Evolutionary conservation across 2,113 vertebrate genomes (phyloP), one percentile per base, ranked within the genome.

Genomic region (Lonchura striata): DNA sequence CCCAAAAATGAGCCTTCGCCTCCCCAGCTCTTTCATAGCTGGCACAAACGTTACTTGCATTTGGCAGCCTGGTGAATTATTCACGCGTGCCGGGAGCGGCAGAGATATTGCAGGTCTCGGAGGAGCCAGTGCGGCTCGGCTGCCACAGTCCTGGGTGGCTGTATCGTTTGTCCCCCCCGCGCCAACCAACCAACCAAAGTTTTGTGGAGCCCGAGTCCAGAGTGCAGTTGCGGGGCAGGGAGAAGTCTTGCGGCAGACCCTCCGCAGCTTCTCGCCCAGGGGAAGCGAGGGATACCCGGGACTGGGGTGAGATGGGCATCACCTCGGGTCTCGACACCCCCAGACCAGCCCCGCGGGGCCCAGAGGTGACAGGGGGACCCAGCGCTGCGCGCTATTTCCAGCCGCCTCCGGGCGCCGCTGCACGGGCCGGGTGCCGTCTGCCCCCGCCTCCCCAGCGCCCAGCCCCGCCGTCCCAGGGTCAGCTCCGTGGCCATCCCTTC

Each of bases 31-130:
- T 84, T 97, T 96, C 94, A 93, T 94, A 95, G 92, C 96, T 96
- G 96, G 96, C 92, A 95, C 96, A 94, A 96, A 96, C 50, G 56
- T 88, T 97, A 86, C 96, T 95, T 91, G 96, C 56, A 79, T 95
- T 96, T 98, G 97, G 96, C 97, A 97, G 94, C 44, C 82, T 85
- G 94, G 96, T 98, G 95, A 97, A 98, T 98, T 97, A 98, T 98
- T 98, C 95, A 98, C 82, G 54, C 15, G 24, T 84, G 92, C 94
- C 57, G 86, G 86, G 92, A 97, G 94, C 90, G 1, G 92, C 37
- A 39, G 92, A 97, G 91, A 97, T 97, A 97, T 97, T 96, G 90
- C 88, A 88, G 75, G 94, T 95, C 95, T 94, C 95, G 1, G 64
- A 96, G 92, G 95, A 97, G 50, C 30, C 68, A 22, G 86, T 0